Evolutionary conservation across 2,113 vertebrate genomes (phyloP), one percentile per base, ranked within the genome.

Genomic region (Heloderma charlesbogerti): DNA sequence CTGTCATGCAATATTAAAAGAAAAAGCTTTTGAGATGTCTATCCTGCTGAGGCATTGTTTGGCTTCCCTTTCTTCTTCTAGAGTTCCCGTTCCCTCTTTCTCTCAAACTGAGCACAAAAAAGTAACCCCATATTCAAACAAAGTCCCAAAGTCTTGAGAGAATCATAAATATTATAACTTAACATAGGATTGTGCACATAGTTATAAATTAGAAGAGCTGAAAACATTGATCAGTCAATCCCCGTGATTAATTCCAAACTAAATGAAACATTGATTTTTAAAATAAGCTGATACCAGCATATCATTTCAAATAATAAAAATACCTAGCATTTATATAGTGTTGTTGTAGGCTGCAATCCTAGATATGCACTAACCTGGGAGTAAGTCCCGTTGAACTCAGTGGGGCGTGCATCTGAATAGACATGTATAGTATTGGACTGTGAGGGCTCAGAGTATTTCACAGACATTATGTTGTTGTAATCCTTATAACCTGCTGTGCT

Each of bases 1-100:
- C 22, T 75, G 22, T 25, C 1, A 4, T 6, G 40, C 18, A 29
- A 29, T 67, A n/a, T 89, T 79, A 60, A 91, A 86, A 80, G 63
- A 22, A 91, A 91, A 80, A 54, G 45, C 89, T 0, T 0, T 82
- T 45, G 93, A 93, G 85, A 71, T 91, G 1, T 0, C 0, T 20
- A 7, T 48, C 88, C 63, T 87, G 91, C 93, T 91, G 91, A 63
- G 91, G 29, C 79, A 80, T 92, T 93, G 90, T 95, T 95, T 79
- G 9, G 57, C 27, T 20, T 84, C 69, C 81, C n/a, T 16, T 66
- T 77, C 54, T 92, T 80, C 77, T 71, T 71, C 0, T 74, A 83
- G 91, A 27, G 80, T 54, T 90, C 75, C 74, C 0, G 77, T 91
- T 54, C 90, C 3, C 16, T 78, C 91, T 29, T 16, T 84, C 60